Evolutionary conservation across 1,140 invertebrate genomes (phyloP).

Genomic region (Meloidogyne floridensis): DNA sequence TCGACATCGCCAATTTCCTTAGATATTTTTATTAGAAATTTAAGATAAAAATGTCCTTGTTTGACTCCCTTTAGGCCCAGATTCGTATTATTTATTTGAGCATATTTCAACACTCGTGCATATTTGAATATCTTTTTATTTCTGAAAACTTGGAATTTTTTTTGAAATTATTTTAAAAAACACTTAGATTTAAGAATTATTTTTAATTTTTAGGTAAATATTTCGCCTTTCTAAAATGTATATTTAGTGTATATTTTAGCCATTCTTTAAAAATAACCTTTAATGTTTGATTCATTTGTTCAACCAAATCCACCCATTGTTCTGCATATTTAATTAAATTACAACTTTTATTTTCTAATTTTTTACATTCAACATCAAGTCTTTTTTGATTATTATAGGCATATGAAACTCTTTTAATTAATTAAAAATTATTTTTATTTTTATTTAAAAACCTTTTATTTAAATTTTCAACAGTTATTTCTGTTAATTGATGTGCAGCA

Average conservation of each 20-base stretch:
- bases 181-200: too few species aligned
- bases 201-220: not conserved
- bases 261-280: slow-evolving; percentile 71
- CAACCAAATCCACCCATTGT: slow-evolving; percentile 89
- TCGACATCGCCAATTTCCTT: slow-evolving; percentile 25
- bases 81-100: too few species aligned
- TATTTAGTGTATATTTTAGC: too few species aligned
- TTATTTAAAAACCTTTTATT: slow-evolving; percentile 81
- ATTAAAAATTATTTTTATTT: not conserved
- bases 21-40: too few species aligned
- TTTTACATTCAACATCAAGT: slow-evolving; percentile 92
- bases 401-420: slow-evolving; percentile 77
- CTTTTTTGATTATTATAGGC: slow-evolving; percentile 97
- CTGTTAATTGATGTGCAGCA: slow-evolving; percentile 85
- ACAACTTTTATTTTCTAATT: slow-evolving; percentile 87
- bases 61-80: too few species aligned
- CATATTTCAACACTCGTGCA: too few species aligned
- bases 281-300: slow-evolving; percentile 89
- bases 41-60: too few species aligned
- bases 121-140: too few species aligned
- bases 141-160: too few species aligned
- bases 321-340: slow-evolving; percentile 94
- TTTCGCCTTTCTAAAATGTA: too few species aligned
- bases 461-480: slow-evolving; percentile 90
- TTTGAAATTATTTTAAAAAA: too few species aligned